Evolutionary conservation across 2,797 vertebrate genomes (phyloP), one percentile per base, ranked within the genome.

Genomic region (Hypotaenidia philippensis): DNA sequence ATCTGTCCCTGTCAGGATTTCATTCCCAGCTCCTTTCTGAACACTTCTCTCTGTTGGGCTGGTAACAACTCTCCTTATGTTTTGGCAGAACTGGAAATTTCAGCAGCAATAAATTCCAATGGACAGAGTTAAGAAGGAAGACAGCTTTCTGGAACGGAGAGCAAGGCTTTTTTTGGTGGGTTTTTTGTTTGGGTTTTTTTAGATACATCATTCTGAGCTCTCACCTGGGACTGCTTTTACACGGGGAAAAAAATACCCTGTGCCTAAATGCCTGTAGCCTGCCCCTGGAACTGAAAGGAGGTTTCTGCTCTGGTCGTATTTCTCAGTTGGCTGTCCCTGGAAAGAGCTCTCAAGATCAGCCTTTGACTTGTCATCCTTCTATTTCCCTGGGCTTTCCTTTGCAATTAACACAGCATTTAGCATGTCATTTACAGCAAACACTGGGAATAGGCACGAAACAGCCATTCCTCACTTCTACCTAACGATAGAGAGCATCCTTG

Each of bases 41-140:
- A 13, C 36, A 18, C 56, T 78, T 50, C 55, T 64, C 89, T 83
- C 71, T 76, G 57, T 81, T 86, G 82, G 75, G 68, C 65, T 87
- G 84, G 44, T 94, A 89, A 95, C 49, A 40, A 80, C 87, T 96
- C 87, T 25, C 71, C 71, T 95, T 94, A 91, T 52, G 12, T 90
- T 96, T 94, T 97, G 96, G 95, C 96, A 97, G 90, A 88, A 17
- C 7, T 44, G 88, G 55, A 72, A 96, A 87, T 96, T 97, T 95
- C 60, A 66, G 91, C 90, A 82, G 80, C 90, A 96, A 90, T 96
- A 97, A 96, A 96, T 96, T 94, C 65, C 63, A 94, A 91, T 29
- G 80, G 84, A 83, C 89, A 94, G 87, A 96, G 87, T 71, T 92
- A 92, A 94, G 85, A 59, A 91, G 77, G 79, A 90, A 32, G 96